These are phyloP conservation scores for Eurystomus glaucurus DNA, from an alignment of 2,797 vertebrate genomes.

Conservation along the genomic window DNA sequence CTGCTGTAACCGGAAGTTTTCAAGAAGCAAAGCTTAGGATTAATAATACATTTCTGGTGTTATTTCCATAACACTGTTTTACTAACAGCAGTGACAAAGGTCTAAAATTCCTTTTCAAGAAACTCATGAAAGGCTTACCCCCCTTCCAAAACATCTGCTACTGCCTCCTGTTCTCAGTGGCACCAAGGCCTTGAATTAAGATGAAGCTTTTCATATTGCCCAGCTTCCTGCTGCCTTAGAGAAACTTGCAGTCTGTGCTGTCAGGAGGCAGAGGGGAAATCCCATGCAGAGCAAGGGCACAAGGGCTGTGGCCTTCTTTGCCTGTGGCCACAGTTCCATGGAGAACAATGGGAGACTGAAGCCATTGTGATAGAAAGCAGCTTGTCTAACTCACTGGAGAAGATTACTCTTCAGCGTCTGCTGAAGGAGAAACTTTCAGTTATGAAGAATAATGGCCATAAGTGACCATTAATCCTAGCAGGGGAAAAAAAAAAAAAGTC, in stretches of 20 bases:
- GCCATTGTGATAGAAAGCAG: constrained; percentile 22
- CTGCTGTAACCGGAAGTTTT: constrained; percentile 16
- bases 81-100: constrained; percentile 14
- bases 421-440: constrained; percentile 61
- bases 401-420: constrained; percentile 55
- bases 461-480: constrained; percentile 19
- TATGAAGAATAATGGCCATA: constrained; percentile 48
- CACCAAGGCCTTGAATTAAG: constrained; percentile 37
- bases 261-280: constrained; percentile 47
- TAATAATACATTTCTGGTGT: background rate
- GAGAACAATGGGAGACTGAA: constrained; percentile 65
- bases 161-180: constrained; percentile 12
- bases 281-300: constrained; percentile 45
- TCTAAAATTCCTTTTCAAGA: constrained; percentile 20
- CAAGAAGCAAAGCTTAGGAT: background rate
- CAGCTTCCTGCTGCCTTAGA: constrained; percentile 36
- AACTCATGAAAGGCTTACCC: background rate
- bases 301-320: constrained; percentile 26
- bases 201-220: constrained; percentile 18
- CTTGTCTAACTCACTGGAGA: constrained; percentile 23
- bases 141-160: constrained; percentile 29
- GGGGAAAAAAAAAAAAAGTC: background rate
- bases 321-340: constrained; percentile 37
- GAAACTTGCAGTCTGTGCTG: constrained; percentile 22
- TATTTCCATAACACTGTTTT: constrained; percentile 23